These are phyloP conservation scores for Dolichotis patagonum DNA, from an alignment of 2,113 vertebrate species.

Conservation along the genomic window DNA sequence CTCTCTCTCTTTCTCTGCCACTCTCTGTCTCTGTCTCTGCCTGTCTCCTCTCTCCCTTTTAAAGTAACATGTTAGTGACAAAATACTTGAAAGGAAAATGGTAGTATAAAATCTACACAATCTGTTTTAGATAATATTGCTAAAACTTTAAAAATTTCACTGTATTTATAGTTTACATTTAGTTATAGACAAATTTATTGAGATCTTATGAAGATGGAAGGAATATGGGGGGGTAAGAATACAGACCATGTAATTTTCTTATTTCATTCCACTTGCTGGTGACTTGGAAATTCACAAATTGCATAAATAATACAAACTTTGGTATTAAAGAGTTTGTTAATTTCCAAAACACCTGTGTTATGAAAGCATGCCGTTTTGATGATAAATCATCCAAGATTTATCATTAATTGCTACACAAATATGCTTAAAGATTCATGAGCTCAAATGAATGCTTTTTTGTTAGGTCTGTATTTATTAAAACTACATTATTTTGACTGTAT, in stretches of 20 bases:
- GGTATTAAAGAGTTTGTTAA: constrained; percentile 51
- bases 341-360: constrained; percentile 83
- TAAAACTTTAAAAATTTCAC: constrained; percentile 60
- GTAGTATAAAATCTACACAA: not conserved
- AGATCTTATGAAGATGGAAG: constrained; percentile 3
- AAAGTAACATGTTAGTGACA: constrained; percentile 44
- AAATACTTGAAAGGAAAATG: constrained; percentile 68
- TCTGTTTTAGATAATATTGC: constrained; percentile 55
- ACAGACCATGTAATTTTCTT: constrained; percentile 55
- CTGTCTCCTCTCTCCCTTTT: constrained; percentile 41
- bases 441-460: constrained; percentile 80
- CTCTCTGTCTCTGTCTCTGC: not conserved
- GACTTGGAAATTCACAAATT: constrained; percentile 71
- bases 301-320: constrained; percentile 21
- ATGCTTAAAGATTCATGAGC: constrained; percentile 84
- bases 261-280: constrained; percentile 58
- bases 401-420: constrained; percentile 88
- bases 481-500: constrained; percentile 64
- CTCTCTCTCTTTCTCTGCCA: not conserved
- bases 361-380: constrained; percentile 77
- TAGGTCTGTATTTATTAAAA: constrained; percentile 74
- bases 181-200: constrained; percentile 65
- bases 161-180: constrained; percentile 62
- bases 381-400: constrained; percentile 86
- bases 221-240: constrained; percentile 4